Evolutionary conservation across 92 coral and sea anemone species (phyloP).

Genomic region (Zoanthus sansibaricus): DNA sequence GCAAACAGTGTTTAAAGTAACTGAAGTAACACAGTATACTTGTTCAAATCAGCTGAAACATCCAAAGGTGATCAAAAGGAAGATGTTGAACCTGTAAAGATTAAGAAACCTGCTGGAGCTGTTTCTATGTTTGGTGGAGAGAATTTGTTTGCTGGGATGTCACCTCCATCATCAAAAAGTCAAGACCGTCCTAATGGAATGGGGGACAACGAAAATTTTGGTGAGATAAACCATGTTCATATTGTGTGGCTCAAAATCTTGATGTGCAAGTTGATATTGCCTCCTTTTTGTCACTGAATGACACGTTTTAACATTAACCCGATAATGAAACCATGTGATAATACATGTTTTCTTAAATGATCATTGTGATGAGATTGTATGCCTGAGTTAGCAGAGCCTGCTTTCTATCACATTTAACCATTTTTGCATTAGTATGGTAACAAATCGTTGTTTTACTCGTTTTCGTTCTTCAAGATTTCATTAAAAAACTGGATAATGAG

Average conservation of each 20-base stretch:
- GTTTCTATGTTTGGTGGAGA: constrained; percentile 97
- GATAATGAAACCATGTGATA: too few relatives aligned
- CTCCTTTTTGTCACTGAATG: too few relatives aligned
- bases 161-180: background rate
- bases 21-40: constrained; percentile 7
- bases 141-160: constrained; percentile 78
- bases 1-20: background rate
- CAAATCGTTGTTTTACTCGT: too few relatives aligned
- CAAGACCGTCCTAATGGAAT: constrained; percentile 11
- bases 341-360: too few relatives aligned
- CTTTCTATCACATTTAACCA: too few relatives aligned
- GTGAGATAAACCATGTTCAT: constrained; percentile 11
- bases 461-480: background rate
- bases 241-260: too few relatives aligned
- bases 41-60: background rate
- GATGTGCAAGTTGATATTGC: background rate
- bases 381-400: too few relatives aligned
- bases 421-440: too few relatives aligned
- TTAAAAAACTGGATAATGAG: too few relatives aligned
- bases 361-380: too few relatives aligned
- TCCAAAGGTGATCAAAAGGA: constrained; percentile 53
- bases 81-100: constrained; percentile 48
- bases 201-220: constrained; percentile 46
- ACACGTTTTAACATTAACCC: too few relatives aligned
- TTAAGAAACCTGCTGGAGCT: constrained; percentile 91